phyloP scores from a whole-genome alignment of 2,113 vertebrate species.

The Pseudorhombus dupliciocellatus region DNA sequence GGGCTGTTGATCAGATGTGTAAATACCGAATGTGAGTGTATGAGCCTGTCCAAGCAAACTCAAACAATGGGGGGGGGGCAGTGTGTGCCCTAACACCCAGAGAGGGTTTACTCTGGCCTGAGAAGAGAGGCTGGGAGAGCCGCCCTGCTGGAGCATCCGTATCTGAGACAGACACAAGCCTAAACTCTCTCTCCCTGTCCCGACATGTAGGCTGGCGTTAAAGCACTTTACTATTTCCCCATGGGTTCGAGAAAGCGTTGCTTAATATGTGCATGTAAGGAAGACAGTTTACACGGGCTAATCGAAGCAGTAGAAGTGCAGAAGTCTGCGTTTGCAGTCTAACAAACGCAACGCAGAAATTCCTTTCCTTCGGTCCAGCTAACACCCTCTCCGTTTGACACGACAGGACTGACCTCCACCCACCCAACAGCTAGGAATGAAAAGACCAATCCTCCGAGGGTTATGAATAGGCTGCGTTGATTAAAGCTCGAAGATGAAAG shows the following conservation, averaged over 20 bases:
- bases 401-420: constrained; percentile 48
- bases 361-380: constrained; percentile 34
- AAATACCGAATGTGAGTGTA: constrained; percentile 56
- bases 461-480: constrained; percentile 49
- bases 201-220: constrained; percentile 49
- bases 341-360: constrained; percentile 37
- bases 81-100: constrained; percentile 37
- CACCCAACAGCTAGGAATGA: constrained; percentile 37
- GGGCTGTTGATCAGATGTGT: constrained; percentile 66
- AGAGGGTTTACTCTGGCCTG: constrained; percentile 65
- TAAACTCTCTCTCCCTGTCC: constrained; percentile 57
- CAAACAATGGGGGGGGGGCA: constrained; percentile 34
- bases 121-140: constrained; percentile 57
- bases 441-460: constrained; percentile 25
- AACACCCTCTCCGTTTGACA: constrained; percentile 50
- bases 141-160: constrained; percentile 53
- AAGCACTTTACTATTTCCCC: constrained; percentile 48
- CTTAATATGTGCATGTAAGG: constrained; percentile 39
- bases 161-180: constrained; percentile 60
- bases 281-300: constrained; percentile 18
- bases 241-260: constrained; percentile 43
- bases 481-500: constrained; percentile 66
- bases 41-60: constrained; percentile 53
- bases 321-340: constrained; percentile 9
- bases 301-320: constrained; percentile 30